Conservation (phyloP, 2,888 invertebrate species). For the Ptilodon capucinus region DNA sequence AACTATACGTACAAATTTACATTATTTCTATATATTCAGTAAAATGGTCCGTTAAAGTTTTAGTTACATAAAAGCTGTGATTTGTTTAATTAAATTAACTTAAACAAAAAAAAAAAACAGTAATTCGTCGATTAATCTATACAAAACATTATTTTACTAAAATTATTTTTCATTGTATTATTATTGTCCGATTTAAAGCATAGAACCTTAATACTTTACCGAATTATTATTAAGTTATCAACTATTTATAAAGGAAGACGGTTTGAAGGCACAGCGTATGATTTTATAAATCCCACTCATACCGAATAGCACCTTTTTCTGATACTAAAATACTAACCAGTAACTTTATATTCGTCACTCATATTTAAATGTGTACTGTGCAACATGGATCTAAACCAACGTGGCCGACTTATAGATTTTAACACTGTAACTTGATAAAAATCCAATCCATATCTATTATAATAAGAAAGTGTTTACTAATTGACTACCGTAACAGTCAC, state of each 20-base stretch:
- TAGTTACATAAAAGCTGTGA: conserved; percentile 50
- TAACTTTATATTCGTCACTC: too few relatives aligned
- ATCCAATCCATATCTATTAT: too few relatives aligned
- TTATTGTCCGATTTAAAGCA: conserved; percentile 74
- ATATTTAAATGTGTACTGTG: too few relatives aligned
- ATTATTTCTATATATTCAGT: conserved; percentile 17
- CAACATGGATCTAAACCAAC: too few relatives aligned
- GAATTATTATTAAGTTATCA: conserved; percentile 44
- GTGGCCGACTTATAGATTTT: too few relatives aligned
- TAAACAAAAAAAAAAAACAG: too few relatives aligned
- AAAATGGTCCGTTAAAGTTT: conserved; percentile 42
- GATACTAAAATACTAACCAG: neutral
- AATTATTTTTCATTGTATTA: conserved; percentile 41
- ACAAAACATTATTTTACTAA: conserved; percentile 37
- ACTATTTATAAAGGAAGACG: conserved; percentile 63
- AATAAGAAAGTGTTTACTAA: too few relatives aligned
- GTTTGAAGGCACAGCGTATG: conserved; percentile 57
- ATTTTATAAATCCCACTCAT: conserved; percentile 33
- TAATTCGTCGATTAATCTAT: conserved; percentile 45
- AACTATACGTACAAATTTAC: conserved; percentile 35
- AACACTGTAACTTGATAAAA: too few relatives aligned
- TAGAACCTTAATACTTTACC: conserved; percentile 76
- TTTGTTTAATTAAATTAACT: conserved; percentile 16
- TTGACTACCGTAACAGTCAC: too few relatives aligned
- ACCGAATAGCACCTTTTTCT: conserved; percentile 56